Evolutionary conservation across 1,140 invertebrate genomes (phyloP).

Genomic region (Wasmannia auropunctata): DNA sequence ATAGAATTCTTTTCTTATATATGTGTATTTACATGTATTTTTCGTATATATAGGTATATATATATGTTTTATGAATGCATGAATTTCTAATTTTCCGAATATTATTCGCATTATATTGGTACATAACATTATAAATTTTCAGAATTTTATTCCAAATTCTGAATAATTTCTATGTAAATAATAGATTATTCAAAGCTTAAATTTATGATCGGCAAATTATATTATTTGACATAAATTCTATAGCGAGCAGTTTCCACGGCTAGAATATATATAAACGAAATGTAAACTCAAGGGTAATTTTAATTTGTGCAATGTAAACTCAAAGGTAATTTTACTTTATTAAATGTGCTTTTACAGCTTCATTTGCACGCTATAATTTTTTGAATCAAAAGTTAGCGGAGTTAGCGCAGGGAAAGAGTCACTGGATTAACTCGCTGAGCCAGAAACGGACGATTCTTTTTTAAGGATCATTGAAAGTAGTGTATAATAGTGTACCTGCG

Average conservation of each 20-base stretch:
- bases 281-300: conserved; percentile 14
- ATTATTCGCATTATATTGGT: neutral
- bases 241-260: neutral
- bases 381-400: conserved; percentile 33
- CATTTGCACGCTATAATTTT: conserved; percentile 31
- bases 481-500: neutral
- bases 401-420: neutral
- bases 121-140: neutral
- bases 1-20: neutral
- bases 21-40: neutral
- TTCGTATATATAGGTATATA: neutral
- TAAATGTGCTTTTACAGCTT: conserved; percentile 27
- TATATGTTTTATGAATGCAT: neutral
- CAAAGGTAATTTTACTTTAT: too few relatives aligned
- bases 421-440: conserved; percentile 19
- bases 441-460: conserved; percentile 36
- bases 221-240: neutral
- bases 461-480: conserved; percentile 16
- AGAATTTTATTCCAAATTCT: neutral
- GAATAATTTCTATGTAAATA: neutral
- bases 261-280: conserved; percentile 36
- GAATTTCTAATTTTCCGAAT: too few relatives aligned
- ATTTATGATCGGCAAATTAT: neutral
- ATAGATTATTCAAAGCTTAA: neutral
- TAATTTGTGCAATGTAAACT: neutral